Base-by-base conservation (phyloP, 2,113 vertebrate species). In the Eulacestoma nigropectus region DNA sequence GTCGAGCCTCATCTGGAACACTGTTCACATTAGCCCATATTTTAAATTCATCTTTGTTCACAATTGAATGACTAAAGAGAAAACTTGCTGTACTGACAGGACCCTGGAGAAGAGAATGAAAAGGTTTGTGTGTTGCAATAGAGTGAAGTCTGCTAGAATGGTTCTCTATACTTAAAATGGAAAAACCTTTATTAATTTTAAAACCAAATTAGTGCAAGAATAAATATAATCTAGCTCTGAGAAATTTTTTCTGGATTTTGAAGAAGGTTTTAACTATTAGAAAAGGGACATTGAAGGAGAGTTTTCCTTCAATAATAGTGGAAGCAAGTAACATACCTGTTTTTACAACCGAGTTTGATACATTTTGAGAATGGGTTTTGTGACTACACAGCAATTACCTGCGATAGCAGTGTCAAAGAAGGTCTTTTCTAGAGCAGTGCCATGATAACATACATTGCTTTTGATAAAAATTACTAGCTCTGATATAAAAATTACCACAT, bases 31-130 rank as follows among this genome's bases (percentile, higher is more conserved):
- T 88, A 90, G 50, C 23, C 68, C 90, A 46, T 68, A 79, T 80
- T 94, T 93, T 73, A 90, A 90, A 93, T 85, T 53, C 76, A 64
- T 93, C 76, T 88, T 76, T 62, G 33, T 53, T 95, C 82, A 77
- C 30, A 92, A 92, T 2, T 57, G 53, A 91, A 93, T 52, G 49
- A 49, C 33, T 7, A 1, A 69, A 85, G 52, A 69, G 41, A 75
- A 87, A 44, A 47, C 13, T 69, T 88, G 11, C 32, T 18, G 3
- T 29, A 57, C 53, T 87, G 53, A 76, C n/a, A 53, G 72, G 41
- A 60, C 73, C 32, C 46, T 64, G 59, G 53, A 94, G 63, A 94
- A 64, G 50, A 92, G 62, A 90, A 80, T 53, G 20, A 90, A 80
- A 90, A 90, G 16, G 6, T 19, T 69, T 13, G 0, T 27, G 37